Conservation (phyloP, 1,140 invertebrate genomes). For the Drosophila dunni region DNA sequence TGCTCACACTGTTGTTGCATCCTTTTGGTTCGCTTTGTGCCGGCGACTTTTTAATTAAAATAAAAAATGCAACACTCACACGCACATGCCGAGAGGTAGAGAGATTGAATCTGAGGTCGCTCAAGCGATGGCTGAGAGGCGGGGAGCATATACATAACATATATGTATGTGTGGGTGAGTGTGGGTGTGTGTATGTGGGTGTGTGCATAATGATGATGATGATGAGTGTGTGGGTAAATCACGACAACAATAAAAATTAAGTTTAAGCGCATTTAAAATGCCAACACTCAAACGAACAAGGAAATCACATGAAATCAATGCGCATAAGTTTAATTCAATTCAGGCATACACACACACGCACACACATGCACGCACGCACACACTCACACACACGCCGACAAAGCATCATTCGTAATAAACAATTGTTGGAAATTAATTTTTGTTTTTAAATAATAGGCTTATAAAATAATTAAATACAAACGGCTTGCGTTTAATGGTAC, state of each 20-base stretch:
- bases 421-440: slow-evolving; percentile 73
- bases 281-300: slow-evolving; percentile 46
- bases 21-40: slow-evolving; percentile 70
- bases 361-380: slow-evolving; percentile 21
- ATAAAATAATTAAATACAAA: slow-evolving; percentile 71
- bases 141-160: background rate
- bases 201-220: slow-evolving; percentile 38
- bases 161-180: slow-evolving; percentile 1
- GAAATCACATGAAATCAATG: slow-evolving; percentile 60
- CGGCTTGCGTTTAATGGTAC: slow-evolving; percentile 40
- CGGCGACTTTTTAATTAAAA: slow-evolving; percentile 80
- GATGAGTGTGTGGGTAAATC: slow-evolving; percentile 56
- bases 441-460: slow-evolving; percentile 70
- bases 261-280: slow-evolving; percentile 73
- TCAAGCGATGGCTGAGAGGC: slow-evolving; percentile 5
- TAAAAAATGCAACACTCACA: slow-evolving; percentile 75
- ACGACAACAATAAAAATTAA: slow-evolving; percentile 78
- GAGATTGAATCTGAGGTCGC: too few species aligned
- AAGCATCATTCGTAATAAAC: slow-evolving; percentile 59
- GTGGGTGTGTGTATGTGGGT: slow-evolving; percentile 4
- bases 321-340: slow-evolving; percentile 64
- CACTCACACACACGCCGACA: slow-evolving; percentile 11
- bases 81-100: slow-evolving; percentile 11
- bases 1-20: slow-evolving; percentile 36
- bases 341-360: slow-evolving; percentile 35